Base-by-base conservation (phyloP, 2,797 vertebrate species). In the Eupleurogrammus muticus region DNA sequence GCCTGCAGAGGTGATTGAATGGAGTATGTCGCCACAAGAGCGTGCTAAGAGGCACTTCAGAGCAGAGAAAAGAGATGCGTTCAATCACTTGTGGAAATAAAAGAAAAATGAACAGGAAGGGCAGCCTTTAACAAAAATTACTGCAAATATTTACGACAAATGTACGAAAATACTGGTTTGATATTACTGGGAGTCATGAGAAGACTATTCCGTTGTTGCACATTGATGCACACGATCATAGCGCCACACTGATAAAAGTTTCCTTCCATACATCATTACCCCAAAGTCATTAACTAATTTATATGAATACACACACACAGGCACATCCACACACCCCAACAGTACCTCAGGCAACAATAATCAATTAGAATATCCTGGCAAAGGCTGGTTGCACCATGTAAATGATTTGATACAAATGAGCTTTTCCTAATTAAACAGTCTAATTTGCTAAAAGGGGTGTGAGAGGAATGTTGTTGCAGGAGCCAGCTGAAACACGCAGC, bases 371-470 rank as follows among this genome's bases (percentile, higher is more conserved):
- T 90, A 92, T 90, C 82, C 86, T 89, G 87, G 88, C 87, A 86
- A 90, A 88, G 86, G 86, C 90, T 91, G 89, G 82, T 84, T 92
- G 88, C 89, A 88, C 87, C 89, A 92, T 90, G 89, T 90, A 93
- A 92, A 93, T 93, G 83, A 89, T 92, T 90, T 92, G 90, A 93
- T 94, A 92, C 90, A 94, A 94, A 94, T 92, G 83, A 93, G 90
- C 87, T 89, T 92, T 92, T 89, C 84, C 92, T 93, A 94, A 94
- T 94, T 92, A 93, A 92, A 93, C 81, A 78, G 83, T 90, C 90
- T 92, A 85, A 91, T 93, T 93, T 90, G 90, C 88, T 90, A 90
- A 93, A 93, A 90, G 84, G 83, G 85, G 89, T 89, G 89, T 87
- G 86, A 88, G 79, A 84, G 71, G 75, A 76, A 82, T 78, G 76